phyloP scores from a whole-genome alignment of 2,888 invertebrate genomes.

The Ectobius pallidus region DNA sequence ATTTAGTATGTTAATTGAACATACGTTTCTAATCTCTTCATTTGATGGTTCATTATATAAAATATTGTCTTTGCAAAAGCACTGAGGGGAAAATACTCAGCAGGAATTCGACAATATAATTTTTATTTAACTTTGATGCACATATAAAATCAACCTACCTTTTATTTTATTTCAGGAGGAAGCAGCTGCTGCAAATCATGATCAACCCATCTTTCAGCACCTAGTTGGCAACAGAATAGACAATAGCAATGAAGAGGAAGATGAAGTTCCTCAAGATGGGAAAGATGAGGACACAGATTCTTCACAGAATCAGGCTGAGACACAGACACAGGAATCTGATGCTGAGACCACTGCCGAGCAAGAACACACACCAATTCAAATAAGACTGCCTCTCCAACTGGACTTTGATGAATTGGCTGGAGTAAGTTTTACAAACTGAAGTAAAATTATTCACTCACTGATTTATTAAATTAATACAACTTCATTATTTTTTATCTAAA shows the following conservation, averaged over 20 bases:
- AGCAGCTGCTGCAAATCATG: not conserved
- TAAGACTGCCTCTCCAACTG: slow-evolving; percentile 79
- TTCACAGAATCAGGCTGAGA: slow-evolving; percentile 46
- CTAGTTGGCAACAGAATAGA: slow-evolving; percentile 54
- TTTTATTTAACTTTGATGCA: too few species aligned
- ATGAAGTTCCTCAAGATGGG: slow-evolving; percentile 63
- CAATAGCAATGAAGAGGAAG: slow-evolving; percentile 58
- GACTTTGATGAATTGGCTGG: slow-evolving; percentile 84
- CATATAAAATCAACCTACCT: too few species aligned
- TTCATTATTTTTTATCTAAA: too few species aligned
- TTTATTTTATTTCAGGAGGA: slow-evolving; percentile 20
- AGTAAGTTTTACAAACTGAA: slow-evolving; percentile 63
- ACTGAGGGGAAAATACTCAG: too few species aligned
- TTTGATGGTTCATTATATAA: too few species aligned
- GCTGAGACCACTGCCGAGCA: slow-evolving; percentile 53
- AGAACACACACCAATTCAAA: slow-evolving; percentile 56
- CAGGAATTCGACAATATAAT: too few species aligned
- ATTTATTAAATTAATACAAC: too few species aligned
- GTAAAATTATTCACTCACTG: too few species aligned
- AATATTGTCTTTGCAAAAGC: too few species aligned
- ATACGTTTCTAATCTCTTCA: too few species aligned
- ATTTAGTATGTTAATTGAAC: too few species aligned
- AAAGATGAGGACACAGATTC: slow-evolving; percentile 53
- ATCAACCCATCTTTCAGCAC: slow-evolving; percentile 35
- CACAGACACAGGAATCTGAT: slow-evolving; percentile 7